These are phyloP conservation scores for Morelia viridis DNA, from an alignment of 2,797 vertebrate genomes.

Conservation along the genomic window DNA sequence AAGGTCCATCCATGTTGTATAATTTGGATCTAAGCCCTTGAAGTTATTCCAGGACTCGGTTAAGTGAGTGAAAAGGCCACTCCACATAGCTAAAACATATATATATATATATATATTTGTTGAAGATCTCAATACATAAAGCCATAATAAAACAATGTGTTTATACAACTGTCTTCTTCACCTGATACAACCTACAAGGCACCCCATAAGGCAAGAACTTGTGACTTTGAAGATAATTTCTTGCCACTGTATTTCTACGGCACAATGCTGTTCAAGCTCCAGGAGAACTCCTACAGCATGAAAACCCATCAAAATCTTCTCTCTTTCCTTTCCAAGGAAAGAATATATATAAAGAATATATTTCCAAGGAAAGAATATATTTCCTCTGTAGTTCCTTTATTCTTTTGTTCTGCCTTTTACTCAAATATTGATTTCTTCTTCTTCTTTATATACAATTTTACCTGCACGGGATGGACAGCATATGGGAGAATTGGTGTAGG, in stretches of 20 bases:
- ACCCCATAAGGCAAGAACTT: neutral
- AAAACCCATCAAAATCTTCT: neutral
- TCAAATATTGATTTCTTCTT: neutral
- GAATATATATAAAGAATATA: too few species aligned
- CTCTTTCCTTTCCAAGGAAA: neutral
- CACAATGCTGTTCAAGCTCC: neutral
- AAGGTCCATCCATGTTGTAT: slow-evolving; percentile 93
- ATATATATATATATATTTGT: neutral
- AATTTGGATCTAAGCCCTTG: slow-evolving; percentile 86
- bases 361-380: neutral
- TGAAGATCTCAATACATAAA: neutral
- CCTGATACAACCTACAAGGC: neutral
- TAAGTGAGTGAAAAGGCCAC: slow-evolving; percentile 90
- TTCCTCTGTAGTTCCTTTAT: neutral
- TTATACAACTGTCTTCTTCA: neutral
- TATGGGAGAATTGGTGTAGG: slow-evolving; percentile 96
- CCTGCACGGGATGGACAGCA: slow-evolving; percentile 98
- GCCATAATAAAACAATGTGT: neutral
- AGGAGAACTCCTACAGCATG: too few species aligned
- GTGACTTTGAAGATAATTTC: neutral
- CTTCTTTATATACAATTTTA: slow-evolving; percentile 57
- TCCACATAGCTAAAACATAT: slow-evolving; percentile 88
- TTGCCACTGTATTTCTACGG: neutral
- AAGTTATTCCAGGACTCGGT: slow-evolving; percentile 98
- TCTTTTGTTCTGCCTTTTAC: neutral